A percentile compares a stretch with the other conserved stretches of the same genome.
Evolutionary conservation across 35 echinoderm and acorn worm genomes (phyloP).

Genomic region (Ophiothrix spiculata): DNA sequence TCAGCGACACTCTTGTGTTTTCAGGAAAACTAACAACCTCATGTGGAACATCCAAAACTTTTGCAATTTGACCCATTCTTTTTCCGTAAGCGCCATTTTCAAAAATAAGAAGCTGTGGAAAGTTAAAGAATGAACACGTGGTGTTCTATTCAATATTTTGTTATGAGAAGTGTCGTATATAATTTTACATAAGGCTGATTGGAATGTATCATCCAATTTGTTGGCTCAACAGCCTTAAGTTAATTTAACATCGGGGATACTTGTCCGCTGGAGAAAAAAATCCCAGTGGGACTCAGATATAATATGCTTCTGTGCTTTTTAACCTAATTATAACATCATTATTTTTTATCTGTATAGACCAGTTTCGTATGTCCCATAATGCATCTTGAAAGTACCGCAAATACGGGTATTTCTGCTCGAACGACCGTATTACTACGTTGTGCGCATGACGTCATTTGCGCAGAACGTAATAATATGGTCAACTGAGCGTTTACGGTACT

Average conservation of each 20-base stretch:
- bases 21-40: constrained; percentile 57
- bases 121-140: neutral
- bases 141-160: no score
- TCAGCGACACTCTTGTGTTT: constrained; percentile 15
- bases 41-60: constrained; percentile 29
- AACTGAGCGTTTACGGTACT: no score
- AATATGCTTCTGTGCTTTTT: neutral
- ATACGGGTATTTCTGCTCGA: no score
- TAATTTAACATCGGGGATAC: neutral
- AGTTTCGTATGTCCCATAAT: neutral
- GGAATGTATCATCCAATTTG: no score
- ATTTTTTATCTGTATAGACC: neutral
- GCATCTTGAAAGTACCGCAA: no score
- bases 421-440: no score
- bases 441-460: no score
- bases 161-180: no score
- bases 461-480: no score
- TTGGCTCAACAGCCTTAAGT: neutral
- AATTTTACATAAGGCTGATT: no score
- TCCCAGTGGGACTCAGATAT: neutral
- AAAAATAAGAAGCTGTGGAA: constrained; percentile 59
- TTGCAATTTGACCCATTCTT: constrained; percentile 43
- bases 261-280: neutral
- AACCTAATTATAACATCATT: neutral
- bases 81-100: constrained; percentile 81